Evolutionary conservation across 2,888 invertebrate species (phyloP), one percentile per base, ranked within the genome.

Genomic region (Ichneumon xanthorius): DNA sequence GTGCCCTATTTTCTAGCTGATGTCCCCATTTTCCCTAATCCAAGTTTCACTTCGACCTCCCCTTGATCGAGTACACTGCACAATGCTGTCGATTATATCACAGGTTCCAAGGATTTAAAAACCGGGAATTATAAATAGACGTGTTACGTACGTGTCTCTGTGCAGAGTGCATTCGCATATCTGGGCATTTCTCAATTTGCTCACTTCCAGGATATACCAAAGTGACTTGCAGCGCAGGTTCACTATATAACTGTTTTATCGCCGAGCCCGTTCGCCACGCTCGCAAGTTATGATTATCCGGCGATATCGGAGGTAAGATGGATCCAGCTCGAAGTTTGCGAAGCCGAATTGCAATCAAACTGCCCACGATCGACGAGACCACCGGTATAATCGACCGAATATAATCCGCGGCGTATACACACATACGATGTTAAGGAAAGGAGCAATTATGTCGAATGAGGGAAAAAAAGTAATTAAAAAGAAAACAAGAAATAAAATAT

Each of bases 141-240:
- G 2, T 19, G 7, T 55, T 68, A 48, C 45, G 6, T 16, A 48
- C 4, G 16, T 9, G 26, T 48, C 26, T 48, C 22, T 48, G 45
- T 33, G 30, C 16, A 19, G 14, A 7, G n/a, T 71, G 22, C 16
- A 26, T 65, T 72, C 30, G 67, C 26, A 40, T 30, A 55, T 30
- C 72, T 53, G 19, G 72, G 63, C 45, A 68, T 55, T 68, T 58
- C 19, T 19, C 55, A 73, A 67, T 75, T 67, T 14, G 40, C 58
- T 75, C 58, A 58, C 45, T 80, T 73, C 73, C 80, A 75, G 80
- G 67, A 68, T 72, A 67, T 30, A 67, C 37, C 6, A 30, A 30
- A 55, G 22, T 67, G 45, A 80, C 50, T 72, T 53, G 40, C 72
- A 73, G 40, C 72, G 30, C 16, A 65, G 50, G 16, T 53, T 33